phyloP scores from a whole-genome alignment of 2,797 vertebrate species.

The Cyprinella venusta region DNA sequence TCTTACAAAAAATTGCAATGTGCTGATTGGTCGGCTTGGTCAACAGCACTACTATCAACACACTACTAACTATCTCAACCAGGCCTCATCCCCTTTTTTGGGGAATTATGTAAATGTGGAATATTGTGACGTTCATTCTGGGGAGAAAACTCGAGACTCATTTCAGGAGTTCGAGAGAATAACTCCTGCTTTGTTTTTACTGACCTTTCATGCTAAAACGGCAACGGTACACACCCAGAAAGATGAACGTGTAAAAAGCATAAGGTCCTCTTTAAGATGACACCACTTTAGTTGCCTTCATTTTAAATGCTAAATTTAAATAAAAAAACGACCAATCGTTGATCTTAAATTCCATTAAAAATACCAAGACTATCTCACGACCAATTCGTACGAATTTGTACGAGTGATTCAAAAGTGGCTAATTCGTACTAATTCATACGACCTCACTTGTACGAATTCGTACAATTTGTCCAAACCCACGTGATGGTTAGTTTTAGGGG shows the following conservation, averaged over 20 bases:
- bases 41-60: too few relatives aligned
- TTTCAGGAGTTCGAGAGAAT: too few relatives aligned
- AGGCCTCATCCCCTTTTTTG: background rate
- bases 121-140: background rate
- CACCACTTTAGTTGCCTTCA: background rate
- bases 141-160: too few relatives aligned
- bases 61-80: background rate
- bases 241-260: background rate
- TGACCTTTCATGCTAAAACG: background rate
- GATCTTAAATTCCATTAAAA: background rate
- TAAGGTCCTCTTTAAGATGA: background rate
- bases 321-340: rapidly evolving
- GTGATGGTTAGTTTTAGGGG: too few relatives aligned
- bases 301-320: background rate
- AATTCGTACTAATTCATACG: too few relatives aligned
- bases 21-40: background rate
- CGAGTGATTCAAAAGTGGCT: too few relatives aligned
- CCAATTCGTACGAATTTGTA: too few relatives aligned
- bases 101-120: background rate
- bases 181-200: background rate
- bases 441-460: too few relatives aligned
- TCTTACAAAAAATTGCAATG: background rate
- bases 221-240: background rate
- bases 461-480: too few relatives aligned
- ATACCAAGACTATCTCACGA: too few relatives aligned